Base-by-base conservation (phyloP, 2,888 invertebrate genomes). In the Pristionchus entomophagus region DNA sequence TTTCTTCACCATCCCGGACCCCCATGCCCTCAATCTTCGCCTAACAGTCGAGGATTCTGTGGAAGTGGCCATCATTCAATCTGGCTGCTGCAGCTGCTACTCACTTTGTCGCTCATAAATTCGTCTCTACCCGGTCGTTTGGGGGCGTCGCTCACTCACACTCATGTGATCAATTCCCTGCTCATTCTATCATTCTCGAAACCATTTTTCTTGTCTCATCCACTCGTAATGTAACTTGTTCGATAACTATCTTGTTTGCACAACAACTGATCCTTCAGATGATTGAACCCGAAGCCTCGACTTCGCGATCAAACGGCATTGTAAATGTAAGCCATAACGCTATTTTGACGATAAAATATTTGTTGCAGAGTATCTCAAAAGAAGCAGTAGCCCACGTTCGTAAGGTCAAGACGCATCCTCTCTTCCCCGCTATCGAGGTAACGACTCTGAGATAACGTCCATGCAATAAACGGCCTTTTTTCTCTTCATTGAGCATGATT, bases 51-150 rank as follows among this genome's bases (percentile, higher is more conserved):
- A n/a, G n/a, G n/a, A n/a, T n/a, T n/a, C n/a, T n/a, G n/a, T n/a
- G n/a, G n/a, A n/a, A n/a, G n/a, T n/a, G n/a, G n/a, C n/a, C 73
- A 73, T 73, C 73, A 73, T 26, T 73, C 73, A 73, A 17, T 56
- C 56, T 17, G 56, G 56, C 41, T 45, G 29, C 41, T 73, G 73
- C 73, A 73, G 73, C 73, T 73, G 73, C 41, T 73, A 73, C 73
- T 73, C 73, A 73, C 73, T 73, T 73, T 73, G 38, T 26, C 73
- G 73, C 41, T 32, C 73, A 45, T 73, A 73, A 73, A 73, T 73
- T 73, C 73, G 73, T 73, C 73, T 41, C 73, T 38, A 26, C 73
- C 41, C 32, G 41, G 73, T 73, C 73, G 73, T 73, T 73, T 73
- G n/a, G 26, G n/a, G 2, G n/a, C 38, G 29, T 22, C 38, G 69